phyloP scores from a whole-genome alignment of 2,888 invertebrate species.

The Xestia xanthographa region DNA sequence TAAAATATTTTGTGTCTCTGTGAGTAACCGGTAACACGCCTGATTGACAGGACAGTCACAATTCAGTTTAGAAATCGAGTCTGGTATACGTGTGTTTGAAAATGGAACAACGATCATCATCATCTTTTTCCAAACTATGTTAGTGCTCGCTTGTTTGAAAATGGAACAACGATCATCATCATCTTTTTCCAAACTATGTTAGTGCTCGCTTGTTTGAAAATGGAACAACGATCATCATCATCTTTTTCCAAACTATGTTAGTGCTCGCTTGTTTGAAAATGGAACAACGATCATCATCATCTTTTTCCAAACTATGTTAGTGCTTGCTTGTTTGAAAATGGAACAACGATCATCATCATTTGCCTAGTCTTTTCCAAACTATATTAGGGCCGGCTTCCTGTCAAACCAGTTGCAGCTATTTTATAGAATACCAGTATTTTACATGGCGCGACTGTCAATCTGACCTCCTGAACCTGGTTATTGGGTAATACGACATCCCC shows the following conservation, averaged over 20 bases:
- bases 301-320: not conserved
- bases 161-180: conserved; percentile 1
- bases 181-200: not conserved
- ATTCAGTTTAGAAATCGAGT: not conserved
- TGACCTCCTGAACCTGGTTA: not conserved
- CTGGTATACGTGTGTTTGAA: conserved; percentile 2
- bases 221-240: not conserved
- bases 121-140: not conserved
- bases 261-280: not conserved
- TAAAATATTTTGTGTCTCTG: not conserved
- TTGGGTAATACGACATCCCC: not conserved
- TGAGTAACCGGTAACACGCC: not conserved
- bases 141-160: not conserved
- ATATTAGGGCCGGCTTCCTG: not conserved
- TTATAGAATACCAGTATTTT: not conserved
- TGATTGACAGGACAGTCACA: not conserved
- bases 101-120: conserved; percentile 7
- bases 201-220: not conserved
- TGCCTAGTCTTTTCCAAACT: not conserved
- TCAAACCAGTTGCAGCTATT: not conserved
- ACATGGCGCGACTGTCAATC: not conserved
- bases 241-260: not conserved
- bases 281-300: not conserved
- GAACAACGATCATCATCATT: not conserved
- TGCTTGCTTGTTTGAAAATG: conserved; percentile 28